Conservation (phyloP, 2,113 vertebrate species). For the Peromyscus californicus region DNA sequence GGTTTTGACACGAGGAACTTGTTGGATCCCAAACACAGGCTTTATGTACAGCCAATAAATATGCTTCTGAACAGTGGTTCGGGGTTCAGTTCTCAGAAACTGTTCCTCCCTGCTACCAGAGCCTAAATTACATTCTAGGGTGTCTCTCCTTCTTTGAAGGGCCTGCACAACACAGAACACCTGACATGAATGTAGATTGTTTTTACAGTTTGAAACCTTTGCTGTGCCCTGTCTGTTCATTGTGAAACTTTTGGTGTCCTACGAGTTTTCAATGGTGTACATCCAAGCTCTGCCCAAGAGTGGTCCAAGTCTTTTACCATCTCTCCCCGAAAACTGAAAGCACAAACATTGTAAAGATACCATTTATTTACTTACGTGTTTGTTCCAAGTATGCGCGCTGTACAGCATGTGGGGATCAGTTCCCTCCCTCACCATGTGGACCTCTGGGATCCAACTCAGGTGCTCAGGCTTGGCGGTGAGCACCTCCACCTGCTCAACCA, state of each 20-base stretch:
- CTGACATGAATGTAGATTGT: background rate
- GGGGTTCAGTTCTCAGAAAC: background rate
- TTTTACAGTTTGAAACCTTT: conserved; percentile 40
- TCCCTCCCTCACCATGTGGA: background rate
- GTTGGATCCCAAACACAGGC: background rate
- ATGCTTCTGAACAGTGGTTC: background rate
- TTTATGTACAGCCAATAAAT: background rate
- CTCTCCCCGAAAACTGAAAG: background rate
- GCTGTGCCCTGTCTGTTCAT: background rate
- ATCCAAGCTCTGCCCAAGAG: background rate
- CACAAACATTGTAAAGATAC: background rate
- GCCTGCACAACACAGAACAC: background rate
- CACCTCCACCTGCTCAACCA: background rate
- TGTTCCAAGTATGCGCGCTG: background rate
- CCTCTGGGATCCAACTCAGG: background rate
- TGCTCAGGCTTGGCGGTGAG: background rate
- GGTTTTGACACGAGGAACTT: background rate
- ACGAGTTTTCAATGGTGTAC: background rate
- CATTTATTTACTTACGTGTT: background rate
- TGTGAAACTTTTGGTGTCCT: background rate
- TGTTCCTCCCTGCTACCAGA: background rate
- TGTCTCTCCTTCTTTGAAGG: background rate
- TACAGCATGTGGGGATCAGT: background rate
- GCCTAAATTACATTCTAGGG: background rate
- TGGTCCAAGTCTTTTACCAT: background rate